Percentiles rank a stretch among this genome's conserved stretches.
Conservation (phyloP, 2,888 invertebrate species). For the Ectobius pallidus region DNA sequence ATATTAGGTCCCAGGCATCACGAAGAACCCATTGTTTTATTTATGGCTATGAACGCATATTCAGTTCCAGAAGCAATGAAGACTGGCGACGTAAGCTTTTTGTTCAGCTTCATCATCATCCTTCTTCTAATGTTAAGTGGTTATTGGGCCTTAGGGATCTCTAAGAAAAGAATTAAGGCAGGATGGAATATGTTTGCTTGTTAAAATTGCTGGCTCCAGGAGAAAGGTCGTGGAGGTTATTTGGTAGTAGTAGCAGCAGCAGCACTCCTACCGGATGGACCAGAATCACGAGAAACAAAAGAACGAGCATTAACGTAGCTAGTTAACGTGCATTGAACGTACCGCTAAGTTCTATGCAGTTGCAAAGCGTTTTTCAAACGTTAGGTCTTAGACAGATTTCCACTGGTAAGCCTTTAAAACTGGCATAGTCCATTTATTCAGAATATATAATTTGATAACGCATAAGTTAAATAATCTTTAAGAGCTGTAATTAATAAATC, state of each 20-base stretch:
- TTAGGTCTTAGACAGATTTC: no score
- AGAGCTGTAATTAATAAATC: no score
- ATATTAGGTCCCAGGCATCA: neutral
- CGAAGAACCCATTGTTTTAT: neutral
- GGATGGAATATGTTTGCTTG: conserved; percentile 9
- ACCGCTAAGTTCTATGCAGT: no score
- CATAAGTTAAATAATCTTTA: no score
- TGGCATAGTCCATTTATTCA: no score
- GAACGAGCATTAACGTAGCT: neutral
- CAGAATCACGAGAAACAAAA: neutral
- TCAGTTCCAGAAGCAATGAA: conserved; percentile 3
- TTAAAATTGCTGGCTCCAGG: conserved; percentile 6
- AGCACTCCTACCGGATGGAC: conserved; percentile 1
- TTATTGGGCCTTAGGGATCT: conserved; percentile 3
- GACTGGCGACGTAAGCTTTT: neutral
- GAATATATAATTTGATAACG: no score
- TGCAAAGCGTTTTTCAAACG: no score
- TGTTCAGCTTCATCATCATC: neutral
- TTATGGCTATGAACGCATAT: neutral
- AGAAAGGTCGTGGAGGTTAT: neutral
- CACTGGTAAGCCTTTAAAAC: no score
- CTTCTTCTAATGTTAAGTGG: conserved; percentile 13
- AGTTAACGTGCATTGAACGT: no score
- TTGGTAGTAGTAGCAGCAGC: neutral
- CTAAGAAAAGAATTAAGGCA: neutral